phyloP scores from a whole-genome alignment of 64 coral and sea anemone species.

The Exaiptasia diaphana region DNA sequence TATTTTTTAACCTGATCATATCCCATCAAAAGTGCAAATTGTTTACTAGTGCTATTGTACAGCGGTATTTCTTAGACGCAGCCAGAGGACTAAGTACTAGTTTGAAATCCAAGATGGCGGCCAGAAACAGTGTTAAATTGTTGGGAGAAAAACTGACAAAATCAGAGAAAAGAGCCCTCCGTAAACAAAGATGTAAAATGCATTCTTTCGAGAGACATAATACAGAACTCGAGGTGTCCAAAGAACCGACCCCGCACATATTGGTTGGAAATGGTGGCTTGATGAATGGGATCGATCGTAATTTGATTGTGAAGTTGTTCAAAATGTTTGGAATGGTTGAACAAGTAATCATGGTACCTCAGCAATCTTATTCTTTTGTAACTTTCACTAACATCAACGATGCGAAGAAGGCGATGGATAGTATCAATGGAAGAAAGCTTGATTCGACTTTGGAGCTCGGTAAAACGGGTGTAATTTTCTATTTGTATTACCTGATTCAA shows the following conservation, averaged over 20 bases:
- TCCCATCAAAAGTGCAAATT: no score
- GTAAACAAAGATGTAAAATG: slow-evolving; percentile 72
- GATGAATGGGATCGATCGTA: slow-evolving; percentile 79
- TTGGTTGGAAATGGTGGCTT: slow-evolving; percentile 93
- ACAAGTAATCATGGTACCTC: slow-evolving; percentile 81
- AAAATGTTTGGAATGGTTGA: slow-evolving; percentile 67
- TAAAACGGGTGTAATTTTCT: slow-evolving; percentile 48
- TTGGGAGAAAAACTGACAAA: slow-evolving; percentile 65
- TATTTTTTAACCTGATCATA: no score
- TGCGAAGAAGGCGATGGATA: slow-evolving; percentile 64
- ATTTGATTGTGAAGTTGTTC: slow-evolving; percentile 64
- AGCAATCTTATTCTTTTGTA: slow-evolving; percentile 80
- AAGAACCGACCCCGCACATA: slow-evolving; percentile 68
- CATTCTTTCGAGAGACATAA: slow-evolving; percentile 65
- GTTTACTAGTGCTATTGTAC: not conserved
- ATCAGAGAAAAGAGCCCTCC: slow-evolving; percentile 76
- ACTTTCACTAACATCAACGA: slow-evolving; percentile 52
- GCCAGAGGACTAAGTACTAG: not conserved
- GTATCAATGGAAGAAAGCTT: slow-evolving; percentile 60
- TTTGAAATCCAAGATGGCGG: slow-evolving; percentile 72
- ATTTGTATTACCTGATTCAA: slow-evolving; percentile 63
- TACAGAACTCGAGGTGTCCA: slow-evolving; percentile 61
- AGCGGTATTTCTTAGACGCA: not conserved
- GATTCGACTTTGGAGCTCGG: slow-evolving; percentile 55
- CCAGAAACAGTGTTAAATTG: slow-evolving; percentile 33